Evolutionary conservation across 2,113 vertebrate species (phyloP), one percentile per base, ranked within the genome.

Genomic region (Zosterops borbonicus): DNA sequence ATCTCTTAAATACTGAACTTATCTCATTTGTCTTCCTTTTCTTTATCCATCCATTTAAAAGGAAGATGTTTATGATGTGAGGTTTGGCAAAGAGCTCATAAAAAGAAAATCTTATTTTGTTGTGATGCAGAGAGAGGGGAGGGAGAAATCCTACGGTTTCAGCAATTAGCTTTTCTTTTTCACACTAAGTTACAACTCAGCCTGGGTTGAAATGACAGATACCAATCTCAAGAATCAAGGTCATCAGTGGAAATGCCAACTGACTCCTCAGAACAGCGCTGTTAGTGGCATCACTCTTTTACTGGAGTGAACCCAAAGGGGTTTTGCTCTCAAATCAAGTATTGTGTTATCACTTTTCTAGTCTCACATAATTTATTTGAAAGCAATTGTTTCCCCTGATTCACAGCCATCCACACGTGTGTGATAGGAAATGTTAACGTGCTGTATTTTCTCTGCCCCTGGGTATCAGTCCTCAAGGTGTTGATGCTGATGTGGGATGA

Each of bases 371-470:
- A 41, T 68, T 86, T 81, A 22, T 91, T 86, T 78, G 52, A 49
- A 21, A 83, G 78, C 19, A 77, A 12, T 70, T 28, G 8, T 69
- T 90, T 44, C 67, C 62, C 59, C 75, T 35, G 46, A 58, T 63
- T 70, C 87, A 10, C 47, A 85, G 75, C 58, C 56, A 29, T 59
- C 50, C 50, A 28, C 62, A n/a, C 3, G 1, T 11, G 42, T 0
- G 22, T 0, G 37, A 67, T 8, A 29, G 0, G 1, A n/a, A 64
- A 17, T 63, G 4, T 47, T 9, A 11, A 16, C 0, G 1, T 63
- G 82, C 41, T 1, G 0, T 35, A 4, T 90, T 93, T 90, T 77
- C 4, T 52, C 76, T 59, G 47, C 77, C 67, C 69, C 50, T 31
- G 62, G 65, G 62, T 55, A 4, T 22, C 27, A 75, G 65, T 13